Evolutionary conservation across 1,140 invertebrate species (phyloP), one percentile per base, ranked within the genome.

Genomic region (Platyura marginata): DNA sequence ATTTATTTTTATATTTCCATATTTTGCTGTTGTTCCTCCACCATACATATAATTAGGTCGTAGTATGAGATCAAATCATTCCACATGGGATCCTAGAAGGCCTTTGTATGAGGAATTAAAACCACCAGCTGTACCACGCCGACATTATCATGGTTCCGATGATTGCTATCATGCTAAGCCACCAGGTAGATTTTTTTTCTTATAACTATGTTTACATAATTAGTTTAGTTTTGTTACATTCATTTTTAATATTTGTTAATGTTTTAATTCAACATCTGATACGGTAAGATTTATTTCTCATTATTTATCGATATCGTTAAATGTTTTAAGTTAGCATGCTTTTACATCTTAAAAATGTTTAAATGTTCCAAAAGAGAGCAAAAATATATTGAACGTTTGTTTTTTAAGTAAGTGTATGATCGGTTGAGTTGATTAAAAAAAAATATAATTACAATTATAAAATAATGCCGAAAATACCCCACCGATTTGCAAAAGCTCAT

Each of bases 91-190:
- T 65, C 83, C 83, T 39, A 71, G 83, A 37, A 66, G 83, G 32
- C 80, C 86, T 57, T 79, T 87, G 65, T 89, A 89, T 64, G 84
- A 88, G 67, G 82, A 87, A 64, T 67, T 82, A 52, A 71, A 70
- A 55, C 53, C 60, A n/a, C 69, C 72, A 33, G 59, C 62, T 40
- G 67, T 61, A 23, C 59, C 59, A 40, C 56, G 56, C 41, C 47
- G 59, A 50, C 55, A 56, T 42, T 36, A 35, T 36, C 68, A 62
- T 45, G 70, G 69, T 46, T 69, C 70, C 46, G 69, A 70, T 50
- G 72, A 75, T 50, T 74, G 70, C 46, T 62, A 74, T 47, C 67
- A 68, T 48, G 63, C 61, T 49, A 65, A 68, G 57, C 64, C 36
- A 18, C 36, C 65, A 69, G 67, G 67, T 68, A 67, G 1, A 21